These are phyloP conservation scores for Sitta carolinensis DNA, from an alignment of 2,797 vertebrate species.

Conservation along the genomic window DNA sequence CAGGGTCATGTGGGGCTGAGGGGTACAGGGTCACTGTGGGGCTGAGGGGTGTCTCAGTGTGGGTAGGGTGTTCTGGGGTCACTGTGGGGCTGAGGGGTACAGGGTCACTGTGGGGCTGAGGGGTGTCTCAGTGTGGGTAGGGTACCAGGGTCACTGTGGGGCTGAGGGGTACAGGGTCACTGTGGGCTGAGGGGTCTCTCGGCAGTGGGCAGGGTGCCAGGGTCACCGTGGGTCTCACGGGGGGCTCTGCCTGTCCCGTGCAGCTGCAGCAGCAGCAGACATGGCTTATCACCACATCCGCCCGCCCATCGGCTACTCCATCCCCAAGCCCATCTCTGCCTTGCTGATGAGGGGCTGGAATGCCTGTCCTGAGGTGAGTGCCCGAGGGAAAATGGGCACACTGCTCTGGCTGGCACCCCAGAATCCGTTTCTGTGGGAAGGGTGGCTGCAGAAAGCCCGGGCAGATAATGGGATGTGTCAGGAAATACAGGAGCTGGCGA, in stretches of 20 bases:
- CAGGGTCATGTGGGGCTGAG: no score
- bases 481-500: neutral
- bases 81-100: neutral
- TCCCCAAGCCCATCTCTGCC: constrained; percentile 84
- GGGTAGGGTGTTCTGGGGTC: no score
- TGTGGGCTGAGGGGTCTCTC: no score
- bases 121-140: no score
- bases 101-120: no score
- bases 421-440: neutral
- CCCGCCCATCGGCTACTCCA: constrained; percentile 92
- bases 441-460: neutral
- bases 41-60: no score
- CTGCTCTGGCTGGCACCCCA: neutral
- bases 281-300: constrained; percentile 95
- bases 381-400: neutral
- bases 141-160: no score
- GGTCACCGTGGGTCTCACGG: neutral
- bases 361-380: constrained; percentile 88
- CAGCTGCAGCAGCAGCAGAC: constrained; percentile 90
- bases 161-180: no score
- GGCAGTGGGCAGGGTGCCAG: no score
- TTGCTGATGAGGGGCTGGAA: constrained; percentile 94
- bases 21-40: no score
- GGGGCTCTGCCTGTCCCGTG: neutral
- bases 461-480: neutral